Base-by-base conservation (phyloP, 1,140 invertebrate species). In the Tachypleus tridentatus region DNA sequence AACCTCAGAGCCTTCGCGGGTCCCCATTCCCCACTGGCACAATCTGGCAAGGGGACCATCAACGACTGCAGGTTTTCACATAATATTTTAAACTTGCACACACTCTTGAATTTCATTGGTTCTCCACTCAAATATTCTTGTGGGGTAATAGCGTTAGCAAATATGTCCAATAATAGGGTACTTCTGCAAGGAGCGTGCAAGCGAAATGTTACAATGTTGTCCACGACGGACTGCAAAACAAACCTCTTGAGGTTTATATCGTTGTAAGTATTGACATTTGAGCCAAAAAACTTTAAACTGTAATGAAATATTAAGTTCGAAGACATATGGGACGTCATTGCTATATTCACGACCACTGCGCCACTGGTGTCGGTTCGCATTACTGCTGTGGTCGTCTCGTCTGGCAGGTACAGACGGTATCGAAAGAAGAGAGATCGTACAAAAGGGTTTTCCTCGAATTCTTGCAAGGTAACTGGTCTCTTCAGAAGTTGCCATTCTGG, bases 51-150 rank as follows among this genome's bases (percentile, higher is more conserved):
- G 29, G 29, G 29, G 47, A 98, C 92, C 71, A 83, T 84, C 5
- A 96, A 92, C 49, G 90, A 93, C 74, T 92, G 88, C 63, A 97
- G 79, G 72, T 91, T 88, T 69, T 92, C 89, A 75, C 94, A 98
- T 59, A 89, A 86, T 66, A 98, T 96, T 73, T 97, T 97, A 74
- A 98, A 97, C 78, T 98, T 98, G 81, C 94, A 97, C 8, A 98
- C 93, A 75, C 92, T 96, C 79, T 98, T 98, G 77, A 98, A 95
- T 76, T 97, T 96, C 87, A 98, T 97, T 10, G 95, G 92, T 74
- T 95, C 91, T 0, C 93, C 93, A 1, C 91, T 95, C 60, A 96
- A 80, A 78, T 96, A 96, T 76, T 96, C 92, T 61, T 90, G 75
- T 5, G 92, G 89, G 11, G 91, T 94, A 11, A 98, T 93, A 3